phyloP scores from a whole-genome alignment of 2,113 vertebrate genomes.

The Bothrops jararaca region DNA sequence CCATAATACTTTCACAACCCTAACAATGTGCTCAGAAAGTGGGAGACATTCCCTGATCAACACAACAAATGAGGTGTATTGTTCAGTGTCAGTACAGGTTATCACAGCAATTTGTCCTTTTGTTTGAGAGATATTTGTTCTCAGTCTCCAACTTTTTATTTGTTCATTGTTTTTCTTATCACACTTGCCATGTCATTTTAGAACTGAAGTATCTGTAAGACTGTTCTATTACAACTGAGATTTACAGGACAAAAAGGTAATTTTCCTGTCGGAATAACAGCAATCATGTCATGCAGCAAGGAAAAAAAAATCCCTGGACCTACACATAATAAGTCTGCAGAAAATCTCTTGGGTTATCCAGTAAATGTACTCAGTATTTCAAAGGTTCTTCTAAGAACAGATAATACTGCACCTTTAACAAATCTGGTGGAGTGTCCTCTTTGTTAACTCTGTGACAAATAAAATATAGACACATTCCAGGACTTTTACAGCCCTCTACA shows the following conservation, averaged over 20 bases:
- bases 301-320: background rate
- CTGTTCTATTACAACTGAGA: background rate
- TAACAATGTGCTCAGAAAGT: background rate
- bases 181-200: background rate
- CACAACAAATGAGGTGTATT: background rate
- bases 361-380: background rate
- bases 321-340: slow-evolving; percentile 1
- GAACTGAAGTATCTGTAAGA: slow-evolving; percentile 3
- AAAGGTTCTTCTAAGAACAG: background rate
- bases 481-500: background rate
- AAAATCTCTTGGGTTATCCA: background rate
- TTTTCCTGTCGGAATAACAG: slow-evolving; percentile 13
- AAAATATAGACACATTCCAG: background rate
- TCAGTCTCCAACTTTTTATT: background rate
- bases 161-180: background rate
- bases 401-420: background rate
- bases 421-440: background rate
- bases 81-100: background rate
- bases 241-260: background rate
- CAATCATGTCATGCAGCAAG: background rate
- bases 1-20: background rate
- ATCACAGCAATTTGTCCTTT: slow-evolving; percentile 5
- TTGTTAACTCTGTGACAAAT: background rate
- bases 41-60: background rate
- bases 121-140: background rate